Percentiles rank a stretch among this genome's conserved stretches.
Conservation (phyloP, 2,888 invertebrate genomes). For the Hirtodrosophila alboralis region DNA sequence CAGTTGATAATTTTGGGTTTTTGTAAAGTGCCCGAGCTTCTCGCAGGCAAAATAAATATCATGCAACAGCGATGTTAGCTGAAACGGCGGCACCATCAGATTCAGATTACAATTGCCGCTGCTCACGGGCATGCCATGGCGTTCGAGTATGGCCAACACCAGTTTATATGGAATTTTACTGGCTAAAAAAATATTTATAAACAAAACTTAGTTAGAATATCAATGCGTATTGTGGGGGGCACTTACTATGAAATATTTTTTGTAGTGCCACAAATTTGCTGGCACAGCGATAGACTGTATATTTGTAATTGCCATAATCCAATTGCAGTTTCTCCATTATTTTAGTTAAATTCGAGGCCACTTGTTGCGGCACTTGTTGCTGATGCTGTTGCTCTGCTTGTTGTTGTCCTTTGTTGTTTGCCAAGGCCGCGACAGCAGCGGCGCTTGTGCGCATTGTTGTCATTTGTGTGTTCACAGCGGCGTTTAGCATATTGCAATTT, state of each 20-base stretch:
- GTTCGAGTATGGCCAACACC: constrained; percentile 81
- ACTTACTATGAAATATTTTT: constrained; percentile 82
- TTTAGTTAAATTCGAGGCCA: constrained; percentile 47
- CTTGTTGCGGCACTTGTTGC: constrained; percentile 51
- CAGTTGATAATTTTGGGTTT: constrained; percentile 68
- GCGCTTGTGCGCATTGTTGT: constrained; percentile 52
- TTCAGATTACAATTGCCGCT: constrained; percentile 55
- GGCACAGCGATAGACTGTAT: constrained; percentile 83
- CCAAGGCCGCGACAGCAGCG: constrained; percentile 51
- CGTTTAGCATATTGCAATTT: constrained; percentile 19
- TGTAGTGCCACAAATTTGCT: constrained; percentile 81
- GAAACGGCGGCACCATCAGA: constrained; percentile 81
- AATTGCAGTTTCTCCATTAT: constrained; percentile 76
- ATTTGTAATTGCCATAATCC: constrained; percentile 80
- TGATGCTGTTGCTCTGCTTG: constrained; percentile 35
- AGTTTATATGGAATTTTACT: constrained; percentile 81
- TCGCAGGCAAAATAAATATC: constrained; percentile 83
- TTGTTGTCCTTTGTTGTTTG: constrained; percentile 52
- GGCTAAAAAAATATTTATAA: constrained; percentile 58
- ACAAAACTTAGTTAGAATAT: neutral
- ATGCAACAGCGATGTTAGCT: constrained; percentile 82
- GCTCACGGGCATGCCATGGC: constrained; percentile 76
- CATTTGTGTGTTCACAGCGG: constrained; percentile 41
- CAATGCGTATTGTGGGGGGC: neutral
- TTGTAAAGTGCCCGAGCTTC: constrained; percentile 81